Conservation (phyloP, 1,140 invertebrate species). For the Lepidostoma basale region DNA sequence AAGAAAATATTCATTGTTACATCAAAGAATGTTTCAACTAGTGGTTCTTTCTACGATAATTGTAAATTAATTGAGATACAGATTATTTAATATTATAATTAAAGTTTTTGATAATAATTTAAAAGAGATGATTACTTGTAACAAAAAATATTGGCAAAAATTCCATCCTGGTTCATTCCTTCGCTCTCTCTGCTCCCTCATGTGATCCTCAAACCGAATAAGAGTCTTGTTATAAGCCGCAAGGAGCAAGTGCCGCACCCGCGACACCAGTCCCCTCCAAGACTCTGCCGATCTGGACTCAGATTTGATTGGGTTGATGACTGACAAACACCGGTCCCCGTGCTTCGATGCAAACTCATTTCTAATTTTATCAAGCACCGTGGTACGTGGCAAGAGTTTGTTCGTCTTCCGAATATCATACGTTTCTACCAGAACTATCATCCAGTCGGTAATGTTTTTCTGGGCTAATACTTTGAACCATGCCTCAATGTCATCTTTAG, state of each 20-base stretch:
- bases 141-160: slow-evolving; percentile 92
- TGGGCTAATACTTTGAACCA: slow-evolving; percentile 83
- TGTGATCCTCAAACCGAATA: slow-evolving; percentile 87
- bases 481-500: slow-evolving; percentile 85
- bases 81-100: no score
- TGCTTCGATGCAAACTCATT: slow-evolving; percentile 92
- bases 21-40: no score
- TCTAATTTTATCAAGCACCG: slow-evolving; percentile 93
- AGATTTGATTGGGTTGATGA: slow-evolving; percentile 88
- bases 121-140: slow-evolving; percentile 78
- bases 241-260: slow-evolving; percentile 83
- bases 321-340: slow-evolving; percentile 85
- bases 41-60: no score
- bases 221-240: slow-evolving; percentile 86
- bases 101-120: no score
- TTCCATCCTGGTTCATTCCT: slow-evolving; percentile 91
- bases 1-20: no score
- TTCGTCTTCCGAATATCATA: slow-evolving; percentile 91
- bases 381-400: slow-evolving; percentile 89
- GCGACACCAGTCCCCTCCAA: slow-evolving; percentile 82
- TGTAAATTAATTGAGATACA: no score
- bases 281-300: slow-evolving; percentile 89
- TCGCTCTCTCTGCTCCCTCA: slow-evolving; percentile 87
- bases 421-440: slow-evolving; percentile 91
- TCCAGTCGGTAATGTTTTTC: slow-evolving; percentile 86